Evolutionary conservation across 2,113 vertebrate genomes (phyloP).

Genomic region (Carollia perspicillata): DNA sequence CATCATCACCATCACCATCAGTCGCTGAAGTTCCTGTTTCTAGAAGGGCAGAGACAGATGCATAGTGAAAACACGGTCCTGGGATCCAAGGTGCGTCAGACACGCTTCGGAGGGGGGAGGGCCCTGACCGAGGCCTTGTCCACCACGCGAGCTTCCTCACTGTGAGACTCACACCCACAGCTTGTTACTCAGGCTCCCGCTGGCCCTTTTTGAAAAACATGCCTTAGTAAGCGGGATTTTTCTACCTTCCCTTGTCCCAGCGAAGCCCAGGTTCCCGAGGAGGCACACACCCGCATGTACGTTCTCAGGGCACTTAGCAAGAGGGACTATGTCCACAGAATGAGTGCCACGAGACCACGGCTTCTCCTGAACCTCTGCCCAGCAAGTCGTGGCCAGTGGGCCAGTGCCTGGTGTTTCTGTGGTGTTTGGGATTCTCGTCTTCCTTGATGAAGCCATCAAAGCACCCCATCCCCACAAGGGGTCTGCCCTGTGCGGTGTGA

Average conservation of each 20-base stretch:
- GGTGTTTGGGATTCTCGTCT: neutral
- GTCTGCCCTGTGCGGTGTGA: accelerated
- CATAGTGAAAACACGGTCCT: accelerated
- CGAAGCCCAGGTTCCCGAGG: neutral
- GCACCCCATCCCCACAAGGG: neutral
- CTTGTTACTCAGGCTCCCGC: neutral
- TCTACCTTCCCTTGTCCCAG: neutral
- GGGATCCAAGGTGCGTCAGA: accelerated
- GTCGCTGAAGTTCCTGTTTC: neutral
- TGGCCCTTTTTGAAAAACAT: neutral
- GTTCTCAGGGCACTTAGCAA: neutral
- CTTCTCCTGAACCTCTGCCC: neutral
- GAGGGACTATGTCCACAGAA: accelerated
- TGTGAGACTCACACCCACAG: neutral
- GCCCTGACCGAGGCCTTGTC: neutral
- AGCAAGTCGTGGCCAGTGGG: accelerated
- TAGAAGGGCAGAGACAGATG: neutral
- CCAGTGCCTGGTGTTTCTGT: accelerated
- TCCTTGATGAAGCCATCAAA: slow-evolving; percentile 68
- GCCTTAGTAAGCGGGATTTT: accelerated
- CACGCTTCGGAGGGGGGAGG: accelerated
- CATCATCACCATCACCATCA: too few relatives aligned
- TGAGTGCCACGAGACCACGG: neutral
- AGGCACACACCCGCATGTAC: neutral
- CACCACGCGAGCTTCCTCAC: accelerated